These are phyloP conservation scores for Caenorhabditis auriculariae DNA, from an alignment of 2,888 invertebrate genomes.

Conservation along the genomic window DNA sequence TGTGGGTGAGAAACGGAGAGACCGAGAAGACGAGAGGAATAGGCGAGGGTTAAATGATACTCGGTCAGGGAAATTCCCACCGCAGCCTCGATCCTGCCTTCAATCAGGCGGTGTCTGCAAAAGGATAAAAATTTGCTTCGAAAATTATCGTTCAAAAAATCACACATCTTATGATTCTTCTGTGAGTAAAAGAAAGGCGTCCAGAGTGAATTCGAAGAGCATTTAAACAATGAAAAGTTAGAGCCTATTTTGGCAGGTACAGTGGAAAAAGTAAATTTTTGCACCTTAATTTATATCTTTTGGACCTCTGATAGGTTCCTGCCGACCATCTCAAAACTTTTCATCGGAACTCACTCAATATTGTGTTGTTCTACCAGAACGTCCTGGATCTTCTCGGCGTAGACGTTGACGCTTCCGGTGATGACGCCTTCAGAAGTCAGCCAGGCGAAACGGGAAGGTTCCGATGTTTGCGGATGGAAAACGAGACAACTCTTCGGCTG, in stretches of 20 bases:
- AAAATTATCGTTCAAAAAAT: too few species aligned
- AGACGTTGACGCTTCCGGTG: constrained; percentile 24
- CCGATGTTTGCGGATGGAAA: constrained; percentile 14
- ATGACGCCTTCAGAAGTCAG: constrained; percentile 22
- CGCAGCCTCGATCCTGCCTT: constrained; percentile 54
- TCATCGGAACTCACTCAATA: constrained; percentile 39
- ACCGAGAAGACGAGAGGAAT: constrained; percentile 49
- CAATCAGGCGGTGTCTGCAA: constrained; percentile 48
- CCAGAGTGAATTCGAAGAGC: too few species aligned
- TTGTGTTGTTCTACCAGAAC: constrained; percentile 34
- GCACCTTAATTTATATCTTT: too few species aligned
- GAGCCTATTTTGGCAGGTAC: too few species aligned
- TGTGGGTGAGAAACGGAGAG: constrained; percentile 45
- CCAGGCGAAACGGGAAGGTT: constrained; percentile 29
- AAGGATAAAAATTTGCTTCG: background rate
- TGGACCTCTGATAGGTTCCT: too few species aligned
- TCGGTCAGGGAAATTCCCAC: constrained; percentile 56
- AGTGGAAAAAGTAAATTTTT: too few species aligned
- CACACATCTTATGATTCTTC: too few species aligned
- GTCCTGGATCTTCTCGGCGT: constrained; percentile 29
- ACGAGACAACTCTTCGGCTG: constrained; percentile 2
- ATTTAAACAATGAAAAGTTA: too few species aligned
- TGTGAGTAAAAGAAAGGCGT: too few species aligned
- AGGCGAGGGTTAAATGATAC: constrained; percentile 54
- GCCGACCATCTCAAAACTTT: too few species aligned